Percentiles rank a stretch among this genome's conserved stretches.
These are phyloP conservation scores for Tyto alba DNA, from an alignment of 2,113 vertebrate species.

Conservation along the genomic window DNA sequence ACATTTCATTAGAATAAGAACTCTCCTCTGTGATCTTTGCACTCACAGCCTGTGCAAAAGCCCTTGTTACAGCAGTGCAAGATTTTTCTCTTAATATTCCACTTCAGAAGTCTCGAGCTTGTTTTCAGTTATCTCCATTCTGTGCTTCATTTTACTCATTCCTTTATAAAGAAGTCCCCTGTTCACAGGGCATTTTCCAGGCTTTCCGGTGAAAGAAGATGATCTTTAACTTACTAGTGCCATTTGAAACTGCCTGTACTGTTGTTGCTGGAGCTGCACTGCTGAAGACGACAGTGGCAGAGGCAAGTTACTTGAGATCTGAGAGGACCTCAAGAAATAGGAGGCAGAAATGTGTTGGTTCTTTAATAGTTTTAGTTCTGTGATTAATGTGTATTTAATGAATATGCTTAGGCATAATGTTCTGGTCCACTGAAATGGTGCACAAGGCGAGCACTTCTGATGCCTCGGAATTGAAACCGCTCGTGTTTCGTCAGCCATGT, in stretches of 20 bases:
- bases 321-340: background rate
- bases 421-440: background rate
- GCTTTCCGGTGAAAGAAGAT: background rate
- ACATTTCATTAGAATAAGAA: background rate
- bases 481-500: background rate
- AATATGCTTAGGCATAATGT: background rate
- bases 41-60: background rate
- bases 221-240: background rate
- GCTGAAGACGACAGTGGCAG: background rate
- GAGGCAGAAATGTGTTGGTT: background rate
- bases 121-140: background rate
- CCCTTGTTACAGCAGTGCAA: background rate
- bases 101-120: background rate
- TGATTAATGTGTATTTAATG: background rate
- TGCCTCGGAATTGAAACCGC: background rate
- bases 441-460: background rate
- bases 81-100: background rate
- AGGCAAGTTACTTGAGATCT: background rate
- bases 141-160: background rate
- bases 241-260: background rate
- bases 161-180: background rate
- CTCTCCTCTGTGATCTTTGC: background rate
- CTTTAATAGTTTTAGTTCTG: background rate
- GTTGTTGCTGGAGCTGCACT: background rate
- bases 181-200: background rate